Conservation (phyloP, 2,113 vertebrate genomes). For the Thamnaconus septentrionalis region DNA sequence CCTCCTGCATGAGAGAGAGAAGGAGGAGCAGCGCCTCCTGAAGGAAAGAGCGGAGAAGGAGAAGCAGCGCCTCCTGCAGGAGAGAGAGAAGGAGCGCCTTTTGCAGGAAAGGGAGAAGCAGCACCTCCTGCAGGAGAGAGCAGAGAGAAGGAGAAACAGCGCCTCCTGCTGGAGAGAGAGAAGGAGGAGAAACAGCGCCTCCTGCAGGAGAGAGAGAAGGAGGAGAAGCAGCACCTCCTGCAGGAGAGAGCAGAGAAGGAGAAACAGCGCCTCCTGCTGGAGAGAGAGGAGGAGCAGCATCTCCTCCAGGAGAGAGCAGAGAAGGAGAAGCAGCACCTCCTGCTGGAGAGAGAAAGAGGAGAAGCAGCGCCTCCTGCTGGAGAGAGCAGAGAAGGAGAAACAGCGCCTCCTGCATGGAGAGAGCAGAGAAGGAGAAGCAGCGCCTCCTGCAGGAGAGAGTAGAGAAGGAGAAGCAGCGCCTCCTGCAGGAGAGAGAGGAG, state of each 20-base stretch:
- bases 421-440: neutral
- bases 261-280: constrained; percentile 5
- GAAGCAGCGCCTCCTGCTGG: neutral
- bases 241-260: constrained; percentile 58
- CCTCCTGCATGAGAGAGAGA: too few species aligned
- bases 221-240: neutral
- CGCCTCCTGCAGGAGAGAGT: neutral
- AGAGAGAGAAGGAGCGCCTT: neutral
- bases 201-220: neutral
- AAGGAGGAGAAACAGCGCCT: neutral
- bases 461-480: neutral
- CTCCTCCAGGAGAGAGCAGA: constrained; percentile 63
- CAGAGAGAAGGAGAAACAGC: neutral
- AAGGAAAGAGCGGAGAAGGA: neutral
- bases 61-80: neutral
- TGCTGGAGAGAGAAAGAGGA: constrained; percentile 38
- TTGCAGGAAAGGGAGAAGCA: constrained; percentile 2
- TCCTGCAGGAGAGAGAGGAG: neutral
- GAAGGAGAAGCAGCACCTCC: constrained; percentile 54
- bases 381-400: neutral
- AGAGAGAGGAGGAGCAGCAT: neutral
- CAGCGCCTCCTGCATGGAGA: neutral
- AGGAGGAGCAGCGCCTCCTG: too few species aligned
- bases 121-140: neutral
- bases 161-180: neutral